Conservation (phyloP, 2,888 invertebrate species). For the Priocnemis perturbator region DNA sequence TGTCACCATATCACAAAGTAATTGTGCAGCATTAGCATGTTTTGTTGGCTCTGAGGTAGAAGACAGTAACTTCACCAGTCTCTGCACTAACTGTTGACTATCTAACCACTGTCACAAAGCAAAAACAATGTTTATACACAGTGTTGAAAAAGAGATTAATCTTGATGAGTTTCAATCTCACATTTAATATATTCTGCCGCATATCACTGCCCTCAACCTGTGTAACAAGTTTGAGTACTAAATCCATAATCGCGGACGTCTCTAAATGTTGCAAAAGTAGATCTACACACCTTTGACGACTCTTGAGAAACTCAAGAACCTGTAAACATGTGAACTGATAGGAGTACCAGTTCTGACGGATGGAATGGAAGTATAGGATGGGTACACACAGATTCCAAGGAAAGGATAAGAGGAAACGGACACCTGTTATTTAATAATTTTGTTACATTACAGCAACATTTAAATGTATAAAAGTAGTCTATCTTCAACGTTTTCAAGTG, state of each 20-base stretch:
- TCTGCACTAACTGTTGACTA: conserved; percentile 90
- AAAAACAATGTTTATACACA: not conserved
- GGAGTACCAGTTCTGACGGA: conserved; percentile 89
- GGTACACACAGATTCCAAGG: conserved; percentile 29
- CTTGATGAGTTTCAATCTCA: conserved; percentile 72
- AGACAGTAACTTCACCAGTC: conserved; percentile 82
- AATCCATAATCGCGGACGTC: conserved; percentile 96
- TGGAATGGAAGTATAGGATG: conserved; percentile 42
- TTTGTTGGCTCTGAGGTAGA: conserved; percentile 83
- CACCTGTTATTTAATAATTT: not conserved
- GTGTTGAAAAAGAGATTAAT: conserved; percentile 12
- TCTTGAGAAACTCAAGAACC: conserved; percentile 93
- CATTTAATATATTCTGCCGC: conserved; percentile 83
- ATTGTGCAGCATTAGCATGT: conserved; percentile 91
- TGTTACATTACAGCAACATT: not conserved
- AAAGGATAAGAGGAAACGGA: conserved; percentile 3
- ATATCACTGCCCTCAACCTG: conserved; percentile 87
- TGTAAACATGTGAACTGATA: conserved; percentile 94
- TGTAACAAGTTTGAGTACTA: conserved; percentile 89
- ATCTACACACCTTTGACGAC: conserved; percentile 90
- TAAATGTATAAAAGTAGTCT: not conserved
- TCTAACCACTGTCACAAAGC: conserved; percentile 87
- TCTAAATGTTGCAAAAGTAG: conserved; percentile 92
- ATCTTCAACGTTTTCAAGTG: not conserved
- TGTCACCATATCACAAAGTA: conserved; percentile 90